Percentiles rank a stretch among this genome's conserved stretches.
Evolutionary conservation across 1,140 invertebrate species (phyloP).

Genomic region (Papilio helenus): DNA sequence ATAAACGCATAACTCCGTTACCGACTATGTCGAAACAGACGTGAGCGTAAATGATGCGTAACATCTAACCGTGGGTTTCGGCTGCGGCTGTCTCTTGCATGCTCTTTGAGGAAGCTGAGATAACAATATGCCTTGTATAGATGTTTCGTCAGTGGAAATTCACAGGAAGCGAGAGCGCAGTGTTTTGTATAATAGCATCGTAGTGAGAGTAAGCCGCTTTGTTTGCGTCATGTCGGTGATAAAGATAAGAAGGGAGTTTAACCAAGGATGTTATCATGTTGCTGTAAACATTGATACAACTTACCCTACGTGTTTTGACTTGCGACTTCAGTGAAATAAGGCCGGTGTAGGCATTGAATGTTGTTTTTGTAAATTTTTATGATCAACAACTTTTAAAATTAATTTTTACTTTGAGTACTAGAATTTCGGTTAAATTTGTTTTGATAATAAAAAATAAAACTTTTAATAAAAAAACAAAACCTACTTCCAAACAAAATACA

Average conservation of each 20-base stretch:
- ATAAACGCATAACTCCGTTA: constrained; percentile 1
- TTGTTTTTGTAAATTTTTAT: neutral
- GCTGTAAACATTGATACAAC: constrained; percentile 11
- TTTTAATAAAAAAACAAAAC: too few relatives aligned
- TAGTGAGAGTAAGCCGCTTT: constrained; percentile 8
- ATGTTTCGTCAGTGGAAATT: neutral
- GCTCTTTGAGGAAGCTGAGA: neutral
- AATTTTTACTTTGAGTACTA: too few relatives aligned
- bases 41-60: constrained; percentile 19
- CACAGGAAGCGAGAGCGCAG: neutral
- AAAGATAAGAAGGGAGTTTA: constrained; percentile 20
- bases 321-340: neutral
- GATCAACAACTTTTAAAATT: too few relatives aligned
- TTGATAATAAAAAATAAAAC: too few relatives aligned
- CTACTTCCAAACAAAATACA: too few relatives aligned
- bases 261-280: constrained; percentile 3
- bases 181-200: constrained; percentile 4
- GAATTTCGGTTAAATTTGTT: too few relatives aligned
- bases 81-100: neutral
- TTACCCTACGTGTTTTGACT: neutral
- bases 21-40: neutral
- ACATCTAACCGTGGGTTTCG: neutral
- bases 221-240: constrained; percentile 6
- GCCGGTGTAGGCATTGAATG: neutral
- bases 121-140: neutral